A percentile compares a stretch with the other conserved stretches of the same genome.
Conservation (phyloP, 2,797 vertebrate genomes). For the Poliocrania exsul region DNA sequence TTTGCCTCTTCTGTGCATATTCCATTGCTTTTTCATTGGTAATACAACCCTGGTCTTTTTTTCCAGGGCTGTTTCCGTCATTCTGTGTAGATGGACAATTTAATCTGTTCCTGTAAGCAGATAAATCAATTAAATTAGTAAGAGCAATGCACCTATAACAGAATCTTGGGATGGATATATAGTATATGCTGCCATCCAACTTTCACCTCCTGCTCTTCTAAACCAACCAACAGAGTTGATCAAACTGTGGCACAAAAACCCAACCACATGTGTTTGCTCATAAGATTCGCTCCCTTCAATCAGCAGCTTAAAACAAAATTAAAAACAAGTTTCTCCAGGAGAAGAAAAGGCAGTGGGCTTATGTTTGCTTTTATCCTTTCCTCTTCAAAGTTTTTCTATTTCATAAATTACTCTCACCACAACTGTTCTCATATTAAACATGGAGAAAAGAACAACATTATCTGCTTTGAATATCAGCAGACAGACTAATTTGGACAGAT, state of each 20-base stretch:
- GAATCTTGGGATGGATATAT: neutral
- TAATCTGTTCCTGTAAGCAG: neutral
- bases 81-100: neutral
- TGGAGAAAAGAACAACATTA: slow-evolving; percentile 10
- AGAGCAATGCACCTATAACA: neutral
- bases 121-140: neutral
- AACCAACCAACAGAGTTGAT: neutral
- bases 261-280: neutral
- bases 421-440: slow-evolving; percentile 7
- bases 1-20: neutral
- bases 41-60: neutral
- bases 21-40: neutral
- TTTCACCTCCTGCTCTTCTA: neutral
- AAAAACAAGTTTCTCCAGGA: slow-evolving; percentile 3
- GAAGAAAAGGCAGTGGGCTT: neutral
- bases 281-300: neutral
- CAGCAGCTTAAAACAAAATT: slow-evolving; percentile 13
- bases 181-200: neutral
- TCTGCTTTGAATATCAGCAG: neutral
- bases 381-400: slow-evolving; percentile 16
- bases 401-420: slow-evolving; percentile 15
- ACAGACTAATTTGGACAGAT: neutral
- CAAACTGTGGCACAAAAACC: neutral
- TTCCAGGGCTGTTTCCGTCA: neutral
- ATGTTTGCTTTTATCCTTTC: neutral